Base-by-base conservation (phyloP, 2,888 invertebrate species). In the Marronus borbonicus region DNA sequence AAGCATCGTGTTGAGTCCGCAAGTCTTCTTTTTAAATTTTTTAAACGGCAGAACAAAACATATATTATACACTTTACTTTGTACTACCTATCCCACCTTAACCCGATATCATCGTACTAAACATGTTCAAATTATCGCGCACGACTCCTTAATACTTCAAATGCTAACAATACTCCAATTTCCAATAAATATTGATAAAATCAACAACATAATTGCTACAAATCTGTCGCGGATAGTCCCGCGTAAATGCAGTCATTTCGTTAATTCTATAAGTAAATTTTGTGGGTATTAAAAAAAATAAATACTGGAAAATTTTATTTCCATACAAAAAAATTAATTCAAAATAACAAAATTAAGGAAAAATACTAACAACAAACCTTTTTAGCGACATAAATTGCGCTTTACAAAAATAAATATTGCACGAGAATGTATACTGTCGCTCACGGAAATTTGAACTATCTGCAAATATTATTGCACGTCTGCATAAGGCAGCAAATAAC, bases 101-200 rank as follows among this genome's bases (percentile, higher is more conserved):
- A 10, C n/a, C 7, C 7, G 17, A 58, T 20, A 20, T 8, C 17
- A 8, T 17, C n/a, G 20, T 5, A 17, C 55, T 8, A 58, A 58
- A 58, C 17, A 17, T 20, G n/a, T 20, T 10, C 8, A 58, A 58
- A 20, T 58, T 58, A 20, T 5, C 20, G 55, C 17, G 55, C 55
- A 58, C 55, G 55, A 58, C 55, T 58, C 20, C 20, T 58, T 58
- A 58, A 20, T 5, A 58, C 55, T 20, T 58, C 20, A 58, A 58
- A 10, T 20, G 55, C 55, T 58, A 58, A 58, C 8, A 58, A 58
- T 20, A 17, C 20, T 8, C 20, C 20, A 58, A 58, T 20, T 20
- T 20, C 17, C 55, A 20, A 5, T 58, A 58, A 20, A 58, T 58
- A 58, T 58, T 17, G 55, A 58, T 58, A 58, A 58, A 20, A 20